Evolutionary conservation across 2,797 vertebrate species (phyloP).

Genomic region (Dromococcyx pavoninus): DNA sequence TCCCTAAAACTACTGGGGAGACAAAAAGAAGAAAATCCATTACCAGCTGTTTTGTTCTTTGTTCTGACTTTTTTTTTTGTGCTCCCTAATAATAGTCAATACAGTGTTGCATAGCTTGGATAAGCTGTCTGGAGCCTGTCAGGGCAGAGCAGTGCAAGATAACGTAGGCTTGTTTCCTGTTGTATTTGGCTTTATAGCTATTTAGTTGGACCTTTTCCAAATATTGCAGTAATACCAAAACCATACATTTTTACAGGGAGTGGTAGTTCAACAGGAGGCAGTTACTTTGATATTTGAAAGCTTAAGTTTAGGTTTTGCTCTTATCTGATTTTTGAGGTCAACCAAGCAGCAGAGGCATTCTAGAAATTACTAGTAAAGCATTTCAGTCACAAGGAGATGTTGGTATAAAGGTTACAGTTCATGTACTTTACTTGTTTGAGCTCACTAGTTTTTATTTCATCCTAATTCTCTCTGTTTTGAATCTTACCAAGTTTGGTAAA

Average conservation of each 20-base stretch:
- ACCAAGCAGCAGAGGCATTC: constrained; percentile 25
- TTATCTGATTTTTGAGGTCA: constrained; percentile 60
- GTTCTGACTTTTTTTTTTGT: constrained; percentile 12
- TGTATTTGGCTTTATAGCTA: constrained; percentile 40
- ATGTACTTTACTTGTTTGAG: not conserved
- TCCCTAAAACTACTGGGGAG: not conserved
- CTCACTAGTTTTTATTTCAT: not conserved
- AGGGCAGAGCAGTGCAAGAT: constrained; percentile 24
- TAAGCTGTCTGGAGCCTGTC: constrained; percentile 45
- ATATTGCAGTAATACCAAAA: constrained; percentile 2
- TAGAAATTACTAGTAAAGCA: not conserved
- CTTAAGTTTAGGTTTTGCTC: not conserved
- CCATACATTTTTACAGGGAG: not conserved
- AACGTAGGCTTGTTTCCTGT: constrained; percentile 49
- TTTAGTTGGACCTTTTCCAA: constrained; percentile 19
- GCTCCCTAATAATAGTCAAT: constrained; percentile 8
- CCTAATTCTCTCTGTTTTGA: not conserved
- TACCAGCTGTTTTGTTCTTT: not conserved
- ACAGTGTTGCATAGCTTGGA: not conserved
- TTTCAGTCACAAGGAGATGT: constrained; percentile 3
- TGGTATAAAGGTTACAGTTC: constrained; percentile 4
- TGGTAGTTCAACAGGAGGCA: not conserved
- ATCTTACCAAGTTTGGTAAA: not conserved
- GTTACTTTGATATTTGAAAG: constrained; percentile 19
- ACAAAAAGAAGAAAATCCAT: not conserved